Evolutionary conservation across 1,140 invertebrate species (phyloP).

Genomic region (Eulimnadia texana): DNA sequence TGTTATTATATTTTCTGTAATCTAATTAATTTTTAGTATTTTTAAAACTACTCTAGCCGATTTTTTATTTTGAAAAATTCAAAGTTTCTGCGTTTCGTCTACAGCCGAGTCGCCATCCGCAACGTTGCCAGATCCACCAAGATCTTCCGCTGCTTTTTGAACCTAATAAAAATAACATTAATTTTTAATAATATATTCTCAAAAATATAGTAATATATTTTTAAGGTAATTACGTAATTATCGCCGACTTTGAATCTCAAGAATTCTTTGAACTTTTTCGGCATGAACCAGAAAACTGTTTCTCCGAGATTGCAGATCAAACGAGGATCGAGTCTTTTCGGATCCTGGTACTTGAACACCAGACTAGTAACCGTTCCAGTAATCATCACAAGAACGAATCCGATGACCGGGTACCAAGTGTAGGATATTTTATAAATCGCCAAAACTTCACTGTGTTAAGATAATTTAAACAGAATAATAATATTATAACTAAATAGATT

Average conservation of each 20-base stretch:
- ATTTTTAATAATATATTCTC: too few species aligned
- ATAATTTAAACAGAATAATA: background rate
- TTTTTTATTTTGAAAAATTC: too few species aligned
- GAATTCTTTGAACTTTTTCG: constrained; percentile 18
- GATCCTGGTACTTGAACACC: constrained; percentile 42
- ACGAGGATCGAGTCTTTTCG: constrained; percentile 32
- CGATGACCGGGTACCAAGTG: constrained; percentile 63
- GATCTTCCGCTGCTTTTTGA: too few species aligned
- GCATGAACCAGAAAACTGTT: constrained; percentile 32
- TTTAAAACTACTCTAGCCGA: too few species aligned
- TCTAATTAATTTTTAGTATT: too few species aligned
- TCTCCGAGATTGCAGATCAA: constrained; percentile 35
- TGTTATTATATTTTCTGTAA: too few species aligned
- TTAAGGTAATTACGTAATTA: constrained; percentile 12
- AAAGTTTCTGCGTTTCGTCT: too few species aligned
- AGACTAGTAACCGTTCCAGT: constrained; percentile 54
- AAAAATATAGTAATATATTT: too few species aligned
- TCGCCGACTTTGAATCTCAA: constrained; percentile 5
- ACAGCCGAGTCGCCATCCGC: too few species aligned
- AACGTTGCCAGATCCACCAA: too few species aligned
- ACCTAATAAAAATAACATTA: too few species aligned
- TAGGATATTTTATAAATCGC: constrained; percentile 49
- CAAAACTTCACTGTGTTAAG: constrained; percentile 14
- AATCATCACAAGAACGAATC: constrained; percentile 48
- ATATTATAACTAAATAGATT: background rate